These are phyloP conservation scores for Arothron firmamentum DNA, from an alignment of 2,113 vertebrate genomes.

Conservation along the genomic window DNA sequence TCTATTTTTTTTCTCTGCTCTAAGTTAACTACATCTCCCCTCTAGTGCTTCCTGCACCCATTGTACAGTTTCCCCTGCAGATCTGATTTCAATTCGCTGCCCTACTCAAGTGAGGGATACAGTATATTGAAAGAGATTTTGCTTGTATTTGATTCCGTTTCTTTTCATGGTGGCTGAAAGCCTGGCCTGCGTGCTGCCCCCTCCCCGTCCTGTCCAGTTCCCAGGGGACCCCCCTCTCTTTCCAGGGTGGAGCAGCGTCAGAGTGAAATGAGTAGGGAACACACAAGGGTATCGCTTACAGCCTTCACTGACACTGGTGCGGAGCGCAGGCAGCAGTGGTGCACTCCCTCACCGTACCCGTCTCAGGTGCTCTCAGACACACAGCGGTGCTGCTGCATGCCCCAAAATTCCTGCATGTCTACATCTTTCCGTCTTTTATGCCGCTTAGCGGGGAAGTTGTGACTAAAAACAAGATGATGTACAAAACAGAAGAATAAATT, in stretches of 20 bases:
- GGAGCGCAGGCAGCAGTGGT: slow-evolving; percentile 39
- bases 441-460: slow-evolving; percentile 43
- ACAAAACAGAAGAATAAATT: too few species aligned
- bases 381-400: slow-evolving; percentile 9
- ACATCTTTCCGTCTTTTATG: slow-evolving; percentile 43
- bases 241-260: slow-evolving; percentile 78
- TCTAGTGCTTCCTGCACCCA: slow-evolving; percentile 52
- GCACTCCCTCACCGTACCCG: slow-evolving; percentile 34
- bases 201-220: slow-evolving; percentile 70
- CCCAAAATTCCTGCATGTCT: slow-evolving; percentile 25
- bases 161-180: slow-evolving; percentile 80
- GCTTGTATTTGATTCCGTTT: slow-evolving; percentile 76
- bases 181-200: slow-evolving; percentile 65
- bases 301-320: slow-evolving; percentile 48
- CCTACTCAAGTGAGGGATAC: slow-evolving; percentile 74
- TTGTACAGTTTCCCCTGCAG: slow-evolving; percentile 64
- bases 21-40: slow-evolving; percentile 39
- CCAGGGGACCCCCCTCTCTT: slow-evolving; percentile 80
- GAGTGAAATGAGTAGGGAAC: slow-evolving; percentile 77
- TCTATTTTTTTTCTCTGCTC: slow-evolving; percentile 11
- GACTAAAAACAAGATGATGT: too few species aligned
- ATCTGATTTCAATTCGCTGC: slow-evolving; percentile 69
- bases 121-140: slow-evolving; percentile 75
- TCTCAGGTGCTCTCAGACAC: slow-evolving; percentile 47
- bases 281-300: slow-evolving; percentile 82